Base-by-base conservation (phyloP, 2,113 vertebrate genomes). In the Pterophyllum scalare region DNA sequence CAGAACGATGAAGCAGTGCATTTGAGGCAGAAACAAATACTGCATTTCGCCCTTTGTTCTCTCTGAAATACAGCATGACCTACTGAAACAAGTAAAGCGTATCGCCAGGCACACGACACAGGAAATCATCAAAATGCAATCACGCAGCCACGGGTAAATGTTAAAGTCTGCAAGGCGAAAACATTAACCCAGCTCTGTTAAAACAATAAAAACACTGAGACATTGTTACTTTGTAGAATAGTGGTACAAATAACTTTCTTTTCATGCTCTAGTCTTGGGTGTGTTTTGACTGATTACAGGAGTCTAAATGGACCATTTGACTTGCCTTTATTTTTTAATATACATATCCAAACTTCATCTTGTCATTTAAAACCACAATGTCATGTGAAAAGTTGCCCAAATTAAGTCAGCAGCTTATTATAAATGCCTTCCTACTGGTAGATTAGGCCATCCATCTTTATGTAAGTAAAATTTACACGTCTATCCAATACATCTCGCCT, bases 111-210 rank as follows among this genome's bases (percentile, higher is more conserved):
- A 43, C 67, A 43, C 24, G 3, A 52, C 70, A 72, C 81, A 83
- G 65, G 79, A 87, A 89, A 90, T 87, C 11, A 81, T 85, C 58
- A 52, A 81, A 88, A 81, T 3, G 76, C 24, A 85, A 83, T 81
- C 77, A 85, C 2, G 56, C 49, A 80, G 54, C 70, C 80, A 65
- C 8, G 4, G 49, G 56, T 83, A 70, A 80, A 82, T 54, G 67
- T 74, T 80, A 46, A 17, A 89, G 35, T 75, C 61, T 81, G 57
- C 35, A 75, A 87, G 57, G 49, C 59, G 49, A 84, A 83, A 87
- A 58, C 22, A n/a, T 77, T 35, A 84, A 84, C 49, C 59, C 72
- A 52, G 61, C 54, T 87, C 60, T 87, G 81, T 75, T 88, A 70
- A 78, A 80, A 82, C 26, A 80, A 85, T 57, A 60, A 40, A 35